phyloP scores from a whole-genome alignment of 2,113 vertebrate genomes.

The Pluvialis apricaria region DNA sequence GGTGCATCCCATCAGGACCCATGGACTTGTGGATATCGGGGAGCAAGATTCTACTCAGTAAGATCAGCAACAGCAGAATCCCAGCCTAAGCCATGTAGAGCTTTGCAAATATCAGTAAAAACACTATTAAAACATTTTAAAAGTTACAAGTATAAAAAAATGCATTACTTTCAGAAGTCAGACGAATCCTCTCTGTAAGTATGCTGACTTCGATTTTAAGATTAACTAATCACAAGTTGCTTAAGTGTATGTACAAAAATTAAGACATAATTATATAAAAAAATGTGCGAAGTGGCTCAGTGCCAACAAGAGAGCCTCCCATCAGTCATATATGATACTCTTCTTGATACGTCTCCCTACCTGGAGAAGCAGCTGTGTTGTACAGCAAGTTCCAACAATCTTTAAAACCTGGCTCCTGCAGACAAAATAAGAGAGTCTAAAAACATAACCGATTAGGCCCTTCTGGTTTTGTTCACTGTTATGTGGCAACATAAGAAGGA shows the following conservation, averaged over 20 bases:
- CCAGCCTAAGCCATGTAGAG: neutral
- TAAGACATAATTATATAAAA: slow-evolving; percentile 26
- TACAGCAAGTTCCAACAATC: slow-evolving; percentile 33
- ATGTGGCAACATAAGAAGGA: neutral
- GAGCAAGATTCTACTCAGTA: neutral
- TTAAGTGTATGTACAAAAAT: slow-evolving; percentile 15
- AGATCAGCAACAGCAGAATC: neutral
- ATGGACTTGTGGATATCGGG: neutral
- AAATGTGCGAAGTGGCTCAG: neutral
- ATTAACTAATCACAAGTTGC: neutral
- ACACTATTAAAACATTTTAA: neutral
- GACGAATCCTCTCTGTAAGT: neutral
- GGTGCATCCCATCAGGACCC: no score
- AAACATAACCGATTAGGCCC: neutral
- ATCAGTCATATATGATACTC: slow-evolving; percentile 12
- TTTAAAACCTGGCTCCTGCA: neutral
- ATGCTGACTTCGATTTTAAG: neutral
- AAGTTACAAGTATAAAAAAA: neutral
- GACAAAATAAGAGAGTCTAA: neutral
- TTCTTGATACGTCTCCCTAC: neutral
- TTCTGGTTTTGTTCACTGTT: neutral
- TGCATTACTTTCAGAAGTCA: neutral
- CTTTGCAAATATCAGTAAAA: neutral
- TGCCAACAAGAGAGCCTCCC: slow-evolving; percentile 10
- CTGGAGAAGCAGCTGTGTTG: slow-evolving; percentile 29